phyloP scores from a whole-genome alignment of 2,888 invertebrate species.

The Drosophila paramelanica region DNA sequence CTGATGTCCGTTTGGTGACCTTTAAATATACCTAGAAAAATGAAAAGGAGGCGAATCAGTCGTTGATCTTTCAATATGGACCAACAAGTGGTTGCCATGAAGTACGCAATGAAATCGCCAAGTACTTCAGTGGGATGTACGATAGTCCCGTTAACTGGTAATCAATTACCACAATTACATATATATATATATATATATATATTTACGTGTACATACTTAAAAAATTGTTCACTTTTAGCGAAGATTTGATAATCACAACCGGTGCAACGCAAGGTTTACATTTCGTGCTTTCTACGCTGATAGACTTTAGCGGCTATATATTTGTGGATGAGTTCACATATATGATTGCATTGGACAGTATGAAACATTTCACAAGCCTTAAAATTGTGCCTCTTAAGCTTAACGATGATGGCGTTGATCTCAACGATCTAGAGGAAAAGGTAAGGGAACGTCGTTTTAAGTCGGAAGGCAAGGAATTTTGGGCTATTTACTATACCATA shows the following conservation, averaged over 20 bases:
- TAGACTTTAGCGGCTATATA: slow-evolving; percentile 86
- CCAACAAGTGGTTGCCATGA: slow-evolving; percentile 86
- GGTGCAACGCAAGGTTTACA: slow-evolving; percentile 88
- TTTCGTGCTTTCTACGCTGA: slow-evolving; percentile 86
- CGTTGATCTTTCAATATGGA: slow-evolving; percentile 86
- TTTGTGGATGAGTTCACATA: slow-evolving; percentile 89
- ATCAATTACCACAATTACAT: not conserved
- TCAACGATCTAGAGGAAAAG: slow-evolving; percentile 85
- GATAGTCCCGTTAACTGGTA: slow-evolving; percentile 84
- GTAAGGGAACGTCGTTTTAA: slow-evolving; percentile 81
- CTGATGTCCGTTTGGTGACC: not conserved
- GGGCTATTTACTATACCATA: slow-evolving; percentile 87
- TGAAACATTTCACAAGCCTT: slow-evolving; percentile 86
- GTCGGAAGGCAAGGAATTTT: slow-evolving; percentile 85
- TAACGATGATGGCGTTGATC: slow-evolving; percentile 86
- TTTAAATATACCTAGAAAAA: slow-evolving; percentile 56
- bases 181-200: not conserved
- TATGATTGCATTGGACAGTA: slow-evolving; percentile 87
- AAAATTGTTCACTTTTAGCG: slow-evolving; percentile 80
- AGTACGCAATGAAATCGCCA: slow-evolving; percentile 85
- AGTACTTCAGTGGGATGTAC: slow-evolving; percentile 85
- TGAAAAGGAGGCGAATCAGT: slow-evolving; percentile 69
- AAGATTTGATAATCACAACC: slow-evolving; percentile 87
- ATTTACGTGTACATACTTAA: not conserved
- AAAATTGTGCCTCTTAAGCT: slow-evolving; percentile 87